Conservation (phyloP, 2,888 invertebrate species). For the Lepidochrysops patricia region DNA sequence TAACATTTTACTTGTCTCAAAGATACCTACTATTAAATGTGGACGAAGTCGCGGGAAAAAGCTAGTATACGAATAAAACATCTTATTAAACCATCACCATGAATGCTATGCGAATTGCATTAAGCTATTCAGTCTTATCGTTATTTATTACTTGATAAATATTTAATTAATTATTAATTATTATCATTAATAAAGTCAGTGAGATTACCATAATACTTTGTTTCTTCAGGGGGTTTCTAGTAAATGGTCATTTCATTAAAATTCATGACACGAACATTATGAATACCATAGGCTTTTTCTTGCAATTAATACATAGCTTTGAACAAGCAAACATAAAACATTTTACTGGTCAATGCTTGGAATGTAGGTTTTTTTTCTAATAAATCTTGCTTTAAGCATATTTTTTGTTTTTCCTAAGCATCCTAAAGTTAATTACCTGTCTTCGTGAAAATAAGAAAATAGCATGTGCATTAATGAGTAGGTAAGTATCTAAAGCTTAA, state of each 20-base stretch:
- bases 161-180: neutral
- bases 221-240: neutral
- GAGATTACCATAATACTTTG: neutral
- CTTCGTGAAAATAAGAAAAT: no score
- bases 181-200: neutral
- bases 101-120: neutral
- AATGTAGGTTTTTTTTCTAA: neutral
- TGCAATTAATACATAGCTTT: neutral
- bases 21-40: no score
- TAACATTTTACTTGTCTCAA: no score
- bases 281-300: neutral
- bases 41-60: no score
- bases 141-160: neutral
- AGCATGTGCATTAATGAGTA: no score
- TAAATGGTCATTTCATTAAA: constrained; percentile 2
- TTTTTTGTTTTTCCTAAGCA: no score
- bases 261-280: constrained; percentile 1
- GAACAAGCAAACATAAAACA: constrained; percentile 2
- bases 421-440: no score
- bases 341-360: neutral
- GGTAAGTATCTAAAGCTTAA: no score
- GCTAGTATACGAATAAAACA: no score
- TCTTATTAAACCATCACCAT: neutral
- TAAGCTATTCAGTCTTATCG: neutral
- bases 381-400: neutral